Evolutionary conservation across 2,888 invertebrate genomes (phyloP).

Genomic region (Apocheima hispidaria): DNA sequence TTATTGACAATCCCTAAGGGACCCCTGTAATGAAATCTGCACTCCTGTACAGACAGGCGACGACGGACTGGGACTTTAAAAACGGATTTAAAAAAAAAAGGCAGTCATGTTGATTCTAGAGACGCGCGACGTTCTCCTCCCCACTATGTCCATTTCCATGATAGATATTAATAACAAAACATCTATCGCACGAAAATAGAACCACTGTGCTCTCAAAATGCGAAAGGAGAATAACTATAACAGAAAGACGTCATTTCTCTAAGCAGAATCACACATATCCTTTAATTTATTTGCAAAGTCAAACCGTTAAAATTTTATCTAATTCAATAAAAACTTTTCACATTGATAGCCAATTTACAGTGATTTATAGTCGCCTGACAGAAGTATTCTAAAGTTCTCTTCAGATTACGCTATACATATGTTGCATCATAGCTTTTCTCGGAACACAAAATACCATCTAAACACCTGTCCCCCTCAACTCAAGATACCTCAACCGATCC

Average conservation of each 20-base stretch:
- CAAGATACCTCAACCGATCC: too few species aligned
- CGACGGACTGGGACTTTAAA: neutral
- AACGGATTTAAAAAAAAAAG: neutral
- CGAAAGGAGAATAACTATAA: neutral
- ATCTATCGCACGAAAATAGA: too few species aligned
- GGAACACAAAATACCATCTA: too few species aligned
- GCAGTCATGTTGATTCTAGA: too few species aligned
- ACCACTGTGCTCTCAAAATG: too few species aligned
- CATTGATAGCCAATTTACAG: conserved; percentile 16
- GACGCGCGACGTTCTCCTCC: too few species aligned
- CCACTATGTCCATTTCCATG: too few species aligned
- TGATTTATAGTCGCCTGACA: conserved; percentile 9
- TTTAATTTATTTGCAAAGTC: conserved; percentile 1
- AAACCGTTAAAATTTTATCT: conserved; percentile 14
- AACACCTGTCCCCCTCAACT: too few species aligned
- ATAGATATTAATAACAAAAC: too few species aligned
- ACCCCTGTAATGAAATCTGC: conserved; percentile 54
- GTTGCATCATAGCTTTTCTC: neutral
- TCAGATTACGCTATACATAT: neutral
- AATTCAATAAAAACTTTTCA: conserved; percentile 11
- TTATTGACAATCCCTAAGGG: conserved; percentile 65
- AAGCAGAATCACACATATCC: neutral
- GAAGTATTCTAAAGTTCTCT: neutral
- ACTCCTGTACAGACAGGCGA: conserved; percentile 16
- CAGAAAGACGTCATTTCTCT: neutral